These are phyloP conservation scores for Salarias fasciatus DNA, from an alignment of 2,797 vertebrate genomes.

Conservation along the genomic window DNA sequence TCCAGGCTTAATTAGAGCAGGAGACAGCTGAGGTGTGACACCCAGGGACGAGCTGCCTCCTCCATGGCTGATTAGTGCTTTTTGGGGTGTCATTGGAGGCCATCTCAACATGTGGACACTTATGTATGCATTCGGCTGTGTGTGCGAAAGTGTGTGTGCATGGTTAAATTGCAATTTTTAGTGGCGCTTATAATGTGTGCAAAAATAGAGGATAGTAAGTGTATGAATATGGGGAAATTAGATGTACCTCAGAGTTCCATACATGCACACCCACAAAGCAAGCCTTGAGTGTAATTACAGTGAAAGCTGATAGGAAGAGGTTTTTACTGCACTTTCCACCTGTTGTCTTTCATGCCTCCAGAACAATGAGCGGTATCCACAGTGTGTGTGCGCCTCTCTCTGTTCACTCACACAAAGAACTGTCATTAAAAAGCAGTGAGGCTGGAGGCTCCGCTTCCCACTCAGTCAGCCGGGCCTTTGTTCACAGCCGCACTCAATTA, in stretches of 20 bases:
- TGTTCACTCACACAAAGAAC: constrained; percentile 67
- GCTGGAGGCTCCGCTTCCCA: constrained; percentile 52
- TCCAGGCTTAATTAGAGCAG: constrained; percentile 72
- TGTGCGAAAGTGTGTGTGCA: constrained; percentile 3
- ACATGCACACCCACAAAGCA: constrained; percentile 35
- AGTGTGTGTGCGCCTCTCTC: constrained; percentile 27
- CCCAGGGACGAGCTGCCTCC: constrained; percentile 56
- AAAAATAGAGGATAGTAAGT: constrained; percentile 35
- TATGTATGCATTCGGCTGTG: constrained; percentile 12
- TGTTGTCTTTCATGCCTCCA: constrained; percentile 62
- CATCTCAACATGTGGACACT: constrained; percentile 35
- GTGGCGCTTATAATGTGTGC: constrained; percentile 1
- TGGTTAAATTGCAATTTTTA: constrained; percentile 10
- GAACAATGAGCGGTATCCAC: constrained; percentile 63
- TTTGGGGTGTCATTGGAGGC: constrained; percentile 61
- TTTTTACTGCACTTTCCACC: constrained; percentile 56
- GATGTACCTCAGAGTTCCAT: constrained; percentile 23
- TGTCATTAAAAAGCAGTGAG: constrained; percentile 69
- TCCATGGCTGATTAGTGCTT: constrained; percentile 71
- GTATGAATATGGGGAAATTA: constrained; percentile 45
- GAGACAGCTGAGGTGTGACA: constrained; percentile 63
- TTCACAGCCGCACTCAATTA: constrained; percentile 58
- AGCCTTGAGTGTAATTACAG: constrained; percentile 61
- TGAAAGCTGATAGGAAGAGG: constrained; percentile 55
- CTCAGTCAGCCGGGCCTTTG: constrained; percentile 65